Evolutionary conservation across 2,113 vertebrate genomes (phyloP).

Genomic region (Chaetodon auriga): DNA sequence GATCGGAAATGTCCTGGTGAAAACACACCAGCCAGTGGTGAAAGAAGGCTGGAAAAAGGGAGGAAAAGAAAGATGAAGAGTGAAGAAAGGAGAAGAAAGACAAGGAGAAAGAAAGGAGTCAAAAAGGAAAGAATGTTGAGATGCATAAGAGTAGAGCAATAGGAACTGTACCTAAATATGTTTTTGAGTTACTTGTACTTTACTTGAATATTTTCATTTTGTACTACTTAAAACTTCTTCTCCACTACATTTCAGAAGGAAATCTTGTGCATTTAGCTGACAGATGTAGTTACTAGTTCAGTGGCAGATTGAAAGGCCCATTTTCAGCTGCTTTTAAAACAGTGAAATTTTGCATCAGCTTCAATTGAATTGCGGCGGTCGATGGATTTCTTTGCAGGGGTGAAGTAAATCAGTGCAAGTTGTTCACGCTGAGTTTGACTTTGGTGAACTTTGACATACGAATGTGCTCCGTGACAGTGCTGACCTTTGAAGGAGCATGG

Average conservation of each 20-base stretch:
- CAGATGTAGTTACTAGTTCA: neutral
- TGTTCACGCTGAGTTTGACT: neutral
- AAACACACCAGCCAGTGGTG: slow-evolving; percentile 69
- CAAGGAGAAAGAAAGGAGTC: neutral
- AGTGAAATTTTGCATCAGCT: neutral
- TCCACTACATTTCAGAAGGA: neutral
- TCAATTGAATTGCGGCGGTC: neutral
- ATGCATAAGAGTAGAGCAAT: neutral
- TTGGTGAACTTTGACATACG: neutral
- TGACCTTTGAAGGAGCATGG: neutral
- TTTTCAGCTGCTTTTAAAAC: neutral
- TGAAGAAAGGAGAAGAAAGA: slow-evolving; percentile 20
- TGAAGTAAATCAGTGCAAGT: neutral
- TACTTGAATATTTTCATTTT: neutral
- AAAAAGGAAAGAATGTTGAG: slow-evolving; percentile 16
- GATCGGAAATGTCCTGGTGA: slow-evolving; percentile 82
- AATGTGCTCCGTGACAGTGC: neutral
- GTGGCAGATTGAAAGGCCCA: neutral
- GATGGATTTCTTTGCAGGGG: neutral
- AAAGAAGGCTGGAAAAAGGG: slow-evolving; percentile 67
- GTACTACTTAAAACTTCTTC: neutral
- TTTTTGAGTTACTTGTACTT: neutral
- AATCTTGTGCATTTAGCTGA: neutral
- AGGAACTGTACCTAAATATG: neutral
- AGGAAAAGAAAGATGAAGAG: slow-evolving; percentile 34